These are phyloP conservation scores for Drosophila imparisetae DNA, from an alignment of 2,888 invertebrate genomes.

Conservation along the genomic window DNA sequence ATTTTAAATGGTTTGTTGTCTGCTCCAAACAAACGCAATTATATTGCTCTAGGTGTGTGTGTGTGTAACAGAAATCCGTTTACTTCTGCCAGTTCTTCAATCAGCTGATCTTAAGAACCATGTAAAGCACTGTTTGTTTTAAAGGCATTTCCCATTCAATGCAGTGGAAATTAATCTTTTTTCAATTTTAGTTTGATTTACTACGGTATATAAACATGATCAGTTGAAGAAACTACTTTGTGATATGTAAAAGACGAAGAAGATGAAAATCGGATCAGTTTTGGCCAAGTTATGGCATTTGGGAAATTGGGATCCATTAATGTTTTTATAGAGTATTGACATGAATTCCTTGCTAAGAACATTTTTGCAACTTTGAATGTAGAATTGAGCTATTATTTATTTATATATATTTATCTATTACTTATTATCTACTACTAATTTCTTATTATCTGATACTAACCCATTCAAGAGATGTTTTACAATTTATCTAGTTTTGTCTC, in stretches of 20 bases:
- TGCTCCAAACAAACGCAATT: constrained; percentile 41
- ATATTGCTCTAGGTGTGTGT: constrained; percentile 23
- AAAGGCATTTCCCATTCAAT: not conserved
- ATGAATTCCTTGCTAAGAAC: not conserved
- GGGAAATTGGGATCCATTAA: too few relatives aligned
- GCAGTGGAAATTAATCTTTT: not conserved
- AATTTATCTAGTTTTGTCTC: not conserved
- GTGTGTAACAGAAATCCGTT: not conserved
- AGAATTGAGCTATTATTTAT: not conserved
- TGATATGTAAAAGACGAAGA: not conserved
- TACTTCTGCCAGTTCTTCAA: not conserved
- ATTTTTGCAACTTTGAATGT: not conserved
- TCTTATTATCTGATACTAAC: too few relatives aligned
- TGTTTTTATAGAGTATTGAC: not conserved
- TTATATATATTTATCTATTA: too few relatives aligned
- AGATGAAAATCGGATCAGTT: not conserved
- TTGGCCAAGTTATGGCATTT: not conserved
- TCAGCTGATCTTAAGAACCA: not conserved
- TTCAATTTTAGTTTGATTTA: not conserved
- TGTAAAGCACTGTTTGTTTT: not conserved
- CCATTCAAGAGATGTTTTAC: not conserved
- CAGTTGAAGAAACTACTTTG: not conserved
- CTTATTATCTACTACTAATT: not conserved
- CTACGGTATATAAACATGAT: rapidly evolving
- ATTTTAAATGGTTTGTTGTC: constrained; percentile 48